Percentiles rank a stretch among this genome's conserved stretches.
Conservation (phyloP, 2,797 vertebrate genomes). For the Gymnothorax reevesii region DNA sequence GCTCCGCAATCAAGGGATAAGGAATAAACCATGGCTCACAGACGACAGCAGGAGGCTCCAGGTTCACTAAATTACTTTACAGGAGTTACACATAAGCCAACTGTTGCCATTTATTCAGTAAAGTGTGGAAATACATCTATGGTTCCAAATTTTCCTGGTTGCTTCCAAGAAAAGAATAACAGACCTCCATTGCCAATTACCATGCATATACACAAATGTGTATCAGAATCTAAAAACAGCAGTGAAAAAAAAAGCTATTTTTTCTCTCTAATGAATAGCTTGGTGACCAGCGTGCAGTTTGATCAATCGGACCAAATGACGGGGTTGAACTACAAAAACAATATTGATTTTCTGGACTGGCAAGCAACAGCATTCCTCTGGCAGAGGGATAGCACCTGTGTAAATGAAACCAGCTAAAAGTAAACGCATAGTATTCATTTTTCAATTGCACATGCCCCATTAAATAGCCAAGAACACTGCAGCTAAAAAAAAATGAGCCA, state of each 20-base stretch:
- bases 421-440: conserved; percentile 41
- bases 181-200: background rate
- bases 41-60: background rate
- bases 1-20: background rate
- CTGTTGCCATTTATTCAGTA: background rate
- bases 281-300: conserved; percentile 29
- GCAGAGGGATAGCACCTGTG: conserved; percentile 52
- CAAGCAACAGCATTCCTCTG: conserved; percentile 42
- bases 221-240: background rate
- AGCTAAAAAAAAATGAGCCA: conserved; percentile 48
- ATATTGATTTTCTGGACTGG: conserved; percentile 55
- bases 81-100: background rate
- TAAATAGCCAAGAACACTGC: conserved; percentile 36
- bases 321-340: conserved; percentile 57
- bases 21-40: background rate
- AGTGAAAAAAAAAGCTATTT: background rate
- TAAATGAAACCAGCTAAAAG: conserved; percentile 51
- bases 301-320: conserved; percentile 47
- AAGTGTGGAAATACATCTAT: background rate
- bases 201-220: background rate
- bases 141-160: background rate
- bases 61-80: background rate
- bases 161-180: background rate
- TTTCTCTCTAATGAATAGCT: conserved; percentile 15
- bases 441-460: conserved; percentile 29